Conservation (phyloP, 2,113 vertebrate genomes). For the Syngnathus typhle region DNA sequence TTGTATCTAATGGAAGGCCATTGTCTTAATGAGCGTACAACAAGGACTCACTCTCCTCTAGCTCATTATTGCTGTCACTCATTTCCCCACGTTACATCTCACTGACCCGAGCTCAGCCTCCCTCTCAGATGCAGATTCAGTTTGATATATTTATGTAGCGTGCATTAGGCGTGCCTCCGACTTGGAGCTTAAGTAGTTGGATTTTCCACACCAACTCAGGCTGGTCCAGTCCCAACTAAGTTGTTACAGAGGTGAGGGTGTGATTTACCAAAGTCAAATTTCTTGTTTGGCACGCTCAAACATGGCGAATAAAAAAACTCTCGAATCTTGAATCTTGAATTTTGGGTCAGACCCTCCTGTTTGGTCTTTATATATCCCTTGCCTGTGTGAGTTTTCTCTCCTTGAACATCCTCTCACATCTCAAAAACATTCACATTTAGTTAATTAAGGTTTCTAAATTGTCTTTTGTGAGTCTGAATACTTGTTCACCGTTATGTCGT, state of each 20-base stretch:
- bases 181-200: no score
- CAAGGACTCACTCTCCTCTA: background rate
- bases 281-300: no score
- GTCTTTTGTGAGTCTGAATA: background rate
- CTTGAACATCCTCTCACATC: background rate
- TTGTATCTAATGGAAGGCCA: background rate
- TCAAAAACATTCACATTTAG: background rate
- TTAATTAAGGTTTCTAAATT: background rate
- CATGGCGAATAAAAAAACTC: no score
- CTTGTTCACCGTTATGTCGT: no score
- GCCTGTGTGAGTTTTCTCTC: background rate
- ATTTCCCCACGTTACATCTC: constrained; percentile 14
- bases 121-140: background rate
- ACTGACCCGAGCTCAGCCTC: constrained; percentile 6
- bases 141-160: background rate
- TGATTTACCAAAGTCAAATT: no score
- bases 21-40: constrained; percentile 44
- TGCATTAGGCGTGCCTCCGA: background rate
- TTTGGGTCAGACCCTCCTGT: background rate
- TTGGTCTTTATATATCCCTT: background rate
- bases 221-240: no score
- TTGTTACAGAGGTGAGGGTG: background rate
- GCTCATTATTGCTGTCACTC: constrained; percentile 34
- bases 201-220: no score
- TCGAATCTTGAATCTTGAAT: no score